Conservation (phyloP, 2,888 invertebrate genomes). For the Amiota communis region DNA sequence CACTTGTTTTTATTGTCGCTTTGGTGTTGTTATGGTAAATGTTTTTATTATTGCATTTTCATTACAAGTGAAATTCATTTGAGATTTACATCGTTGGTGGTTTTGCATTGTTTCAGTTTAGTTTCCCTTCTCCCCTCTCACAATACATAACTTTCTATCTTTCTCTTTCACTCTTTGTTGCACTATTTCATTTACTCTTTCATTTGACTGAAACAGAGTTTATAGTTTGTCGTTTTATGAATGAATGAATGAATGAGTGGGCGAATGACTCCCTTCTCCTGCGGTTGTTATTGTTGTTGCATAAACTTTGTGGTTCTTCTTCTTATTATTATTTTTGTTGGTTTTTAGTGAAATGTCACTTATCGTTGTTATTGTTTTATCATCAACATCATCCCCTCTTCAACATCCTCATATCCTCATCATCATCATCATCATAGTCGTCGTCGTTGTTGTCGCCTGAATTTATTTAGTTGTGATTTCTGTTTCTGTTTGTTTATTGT, state of each 20-base stretch:
- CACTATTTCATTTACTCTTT: background rate
- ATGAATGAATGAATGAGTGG: no score
- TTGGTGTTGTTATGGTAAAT: constrained; percentile 38
- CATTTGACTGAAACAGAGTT: no score
- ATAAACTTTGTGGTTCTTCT: constrained; percentile 36
- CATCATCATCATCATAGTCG: no score
- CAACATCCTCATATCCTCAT: no score
- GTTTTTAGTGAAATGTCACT: background rate
- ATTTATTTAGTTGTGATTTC: constrained; percentile 7
- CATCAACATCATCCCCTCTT: no score
- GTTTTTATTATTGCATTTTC: constrained; percentile 37
- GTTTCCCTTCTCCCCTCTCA: background rate
- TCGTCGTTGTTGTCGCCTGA: background rate
- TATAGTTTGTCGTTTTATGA: no score
- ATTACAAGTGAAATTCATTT: constrained; percentile 26
- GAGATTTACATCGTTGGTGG: constrained; percentile 28
- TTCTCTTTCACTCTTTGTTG: background rate
- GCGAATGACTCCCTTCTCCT: constrained; percentile 17
- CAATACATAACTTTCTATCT: background rate
- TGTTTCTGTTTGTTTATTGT: background rate
- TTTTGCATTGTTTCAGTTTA: background rate
- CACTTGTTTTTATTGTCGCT: constrained; percentile 36
- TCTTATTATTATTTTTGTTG: constrained; percentile 29
- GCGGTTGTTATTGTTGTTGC: constrained; percentile 40
- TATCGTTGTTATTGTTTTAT: background rate